Evolutionary conservation across 2,113 vertebrate genomes (phyloP), one percentile per base, ranked within the genome.

Genomic region (Psephotus haematonotus): DNA sequence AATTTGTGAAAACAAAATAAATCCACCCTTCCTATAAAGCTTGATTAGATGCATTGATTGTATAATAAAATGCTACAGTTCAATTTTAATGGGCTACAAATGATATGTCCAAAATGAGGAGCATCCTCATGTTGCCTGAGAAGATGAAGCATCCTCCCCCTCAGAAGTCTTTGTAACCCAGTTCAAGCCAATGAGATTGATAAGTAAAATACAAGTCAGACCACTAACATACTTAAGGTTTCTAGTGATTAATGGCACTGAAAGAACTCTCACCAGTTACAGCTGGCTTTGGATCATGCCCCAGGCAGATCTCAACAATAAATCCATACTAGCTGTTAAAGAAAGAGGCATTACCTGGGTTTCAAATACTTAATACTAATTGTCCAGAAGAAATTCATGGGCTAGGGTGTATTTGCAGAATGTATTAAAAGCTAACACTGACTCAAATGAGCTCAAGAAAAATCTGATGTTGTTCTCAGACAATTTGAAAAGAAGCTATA

Each of bases 1-100:
- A 91, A 98, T 96, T 97, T 97, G 97, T 90, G 88, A 74, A 90
- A 86, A 50, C 91, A 72, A 97, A 97, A 88, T 69, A 87, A 81
- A 94, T 71, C 81, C 90, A 94, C 65, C 84, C 65, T 92, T 79
- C 86, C 86, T n/a, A 93, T 81, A 88, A 94, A 94, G 53, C 29
- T n/a, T 86, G 93, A 96, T 97, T 88, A 50, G 87, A 50, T 67
- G 60, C 90, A 97, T 94, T 76, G 93, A 96, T 94, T 52, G 41
- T 22, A 69, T 69, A 93, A 50, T 94, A 95, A 96, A 97, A 96
- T 28, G 46, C 86, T 74, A 86, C 33, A 67, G 59, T 75, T 95
- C 68, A 76, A 23, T 47, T 96, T 95, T 96, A 95, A 97, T 94
- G 89, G 94, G 82, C 90, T 92, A 31, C 47, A 92, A 93, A 76